Percentiles rank a stretch among this genome's conserved stretches.
These are phyloP conservation scores for Trichogramma evanescens DNA, from an alignment of 2,888 invertebrate genomes.

Conservation along the genomic window DNA sequence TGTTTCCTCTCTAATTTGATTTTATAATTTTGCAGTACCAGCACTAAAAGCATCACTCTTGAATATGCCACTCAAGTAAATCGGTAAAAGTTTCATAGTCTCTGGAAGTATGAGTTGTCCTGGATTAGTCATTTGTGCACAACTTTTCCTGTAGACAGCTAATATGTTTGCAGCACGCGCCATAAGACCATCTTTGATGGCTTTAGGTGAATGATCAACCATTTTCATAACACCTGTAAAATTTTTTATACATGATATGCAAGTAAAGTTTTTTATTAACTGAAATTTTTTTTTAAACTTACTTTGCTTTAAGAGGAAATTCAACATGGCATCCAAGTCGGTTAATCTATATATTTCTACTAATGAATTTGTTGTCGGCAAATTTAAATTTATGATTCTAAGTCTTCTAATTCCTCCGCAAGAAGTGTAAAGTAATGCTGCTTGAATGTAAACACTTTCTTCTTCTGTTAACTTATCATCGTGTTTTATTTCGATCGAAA, in stretches of 20 bases:
- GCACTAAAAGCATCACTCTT: conserved; percentile 90
- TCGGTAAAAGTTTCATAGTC: conserved; percentile 91
- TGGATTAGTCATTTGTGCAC: conserved; percentile 86
- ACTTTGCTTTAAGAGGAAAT: conserved; percentile 90
- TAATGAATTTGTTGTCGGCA: conserved; percentile 83
- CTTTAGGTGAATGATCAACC: conserved; percentile 75
- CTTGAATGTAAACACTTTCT: conserved; percentile 89
- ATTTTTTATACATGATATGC: neutral
- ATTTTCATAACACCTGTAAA: conserved; percentile 68
- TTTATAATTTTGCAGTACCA: conserved; percentile 51
- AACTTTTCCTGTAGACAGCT: conserved; percentile 90
- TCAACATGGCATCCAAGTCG: conserved; percentile 87
- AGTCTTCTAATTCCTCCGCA: conserved; percentile 81
- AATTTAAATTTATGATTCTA: conserved; percentile 81
- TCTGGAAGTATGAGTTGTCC: conserved; percentile 98
- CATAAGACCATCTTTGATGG: conserved; percentile 79
- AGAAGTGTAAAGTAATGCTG: conserved; percentile 89
- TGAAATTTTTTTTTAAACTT: conserved; percentile 20
- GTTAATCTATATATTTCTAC: conserved; percentile 89
- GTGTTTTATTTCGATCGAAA: conserved; percentile 94
- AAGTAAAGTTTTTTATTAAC: no score
- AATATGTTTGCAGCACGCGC: conserved; percentile 78
- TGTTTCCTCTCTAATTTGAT: neutral
- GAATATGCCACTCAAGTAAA: conserved; percentile 88
- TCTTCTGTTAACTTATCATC: conserved; percentile 95